These are phyloP conservation scores for Leucoraja ocellata DNA, from an alignment of 2,797 vertebrate genomes.

Conservation along the genomic window DNA sequence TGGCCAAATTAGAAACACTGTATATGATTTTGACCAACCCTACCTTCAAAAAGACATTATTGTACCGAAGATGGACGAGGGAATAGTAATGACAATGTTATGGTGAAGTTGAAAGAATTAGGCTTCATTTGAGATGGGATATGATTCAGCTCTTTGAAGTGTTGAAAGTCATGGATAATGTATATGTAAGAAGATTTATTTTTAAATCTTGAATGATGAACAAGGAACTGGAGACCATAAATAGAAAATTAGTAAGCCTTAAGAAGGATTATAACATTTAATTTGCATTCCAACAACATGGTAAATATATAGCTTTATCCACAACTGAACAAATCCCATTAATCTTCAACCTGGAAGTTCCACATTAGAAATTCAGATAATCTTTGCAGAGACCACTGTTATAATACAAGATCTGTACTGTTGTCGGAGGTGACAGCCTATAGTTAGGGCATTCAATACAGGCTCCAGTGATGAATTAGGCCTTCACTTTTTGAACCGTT, in stretches of 20 bases:
- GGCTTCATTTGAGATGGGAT: not conserved
- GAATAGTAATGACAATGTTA: not conserved
- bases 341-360: not conserved
- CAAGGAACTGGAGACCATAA: not conserved
- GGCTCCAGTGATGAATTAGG: not conserved
- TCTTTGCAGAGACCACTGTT: not conserved
- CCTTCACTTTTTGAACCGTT: not conserved
- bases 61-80: not conserved
- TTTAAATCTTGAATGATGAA: slow-evolving; percentile 5
- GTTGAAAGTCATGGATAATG: not conserved
- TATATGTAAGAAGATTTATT: slow-evolving; percentile 10
- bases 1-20: not conserved
- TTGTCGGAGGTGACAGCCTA: not conserved
- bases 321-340: not conserved
- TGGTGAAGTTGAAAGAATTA: slow-evolving; percentile 7
- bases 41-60: slow-evolving; percentile 1
- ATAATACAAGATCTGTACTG: not conserved
- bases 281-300: not conserved
- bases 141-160: not conserved
- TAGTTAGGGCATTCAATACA: not conserved
- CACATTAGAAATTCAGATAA: slow-evolving; percentile 1
- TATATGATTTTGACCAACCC: not conserved
- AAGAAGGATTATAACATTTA: not conserved
- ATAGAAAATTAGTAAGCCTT: slow-evolving; percentile 17
- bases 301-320: not conserved